A percentile compares a stretch with the other conserved stretches of the same genome.
These are phyloP conservation scores for Enteromius treurensis DNA, from an alignment of 2,797 vertebrate species.

Conservation along the genomic window DNA sequence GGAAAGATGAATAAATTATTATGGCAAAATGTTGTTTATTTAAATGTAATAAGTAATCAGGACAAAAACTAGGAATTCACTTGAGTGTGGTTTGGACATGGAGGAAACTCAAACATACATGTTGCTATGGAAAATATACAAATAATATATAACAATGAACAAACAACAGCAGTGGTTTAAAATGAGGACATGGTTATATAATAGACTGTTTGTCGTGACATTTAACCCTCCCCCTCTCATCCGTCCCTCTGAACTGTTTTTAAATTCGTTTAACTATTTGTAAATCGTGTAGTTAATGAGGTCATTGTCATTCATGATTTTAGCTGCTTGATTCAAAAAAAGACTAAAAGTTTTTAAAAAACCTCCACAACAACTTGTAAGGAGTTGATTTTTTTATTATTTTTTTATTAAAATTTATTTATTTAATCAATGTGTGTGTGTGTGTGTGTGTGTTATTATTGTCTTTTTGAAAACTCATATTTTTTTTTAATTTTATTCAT, in stretches of 20 bases:
- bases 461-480: too few species aligned
- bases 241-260: not conserved
- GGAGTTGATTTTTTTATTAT: not conserved
- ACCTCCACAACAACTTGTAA: not conserved
- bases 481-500: too few species aligned
- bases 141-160: constrained; percentile 30
- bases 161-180: constrained; percentile 6
- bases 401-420: not conserved
- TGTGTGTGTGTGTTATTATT: too few species aligned
- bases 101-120: constrained; percentile 5
- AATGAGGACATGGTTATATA: constrained; percentile 14
- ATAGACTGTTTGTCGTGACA: not conserved
- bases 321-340: not conserved
- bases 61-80: not conserved
- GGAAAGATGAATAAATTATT: not conserved
- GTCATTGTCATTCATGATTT: not conserved
- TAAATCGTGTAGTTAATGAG: not conserved
- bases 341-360: not conserved
- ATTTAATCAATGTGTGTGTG: too few species aligned
- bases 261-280: not conserved
- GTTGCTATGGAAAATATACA: constrained; percentile 38
- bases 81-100: constrained; percentile 3
- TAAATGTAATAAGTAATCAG: constrained; percentile 2
- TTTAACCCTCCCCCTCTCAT: constrained; percentile 14
- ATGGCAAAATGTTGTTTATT: not conserved